phyloP scores from a whole-genome alignment of 1,140 invertebrate species.

The Triops cancriformis region DNA sequence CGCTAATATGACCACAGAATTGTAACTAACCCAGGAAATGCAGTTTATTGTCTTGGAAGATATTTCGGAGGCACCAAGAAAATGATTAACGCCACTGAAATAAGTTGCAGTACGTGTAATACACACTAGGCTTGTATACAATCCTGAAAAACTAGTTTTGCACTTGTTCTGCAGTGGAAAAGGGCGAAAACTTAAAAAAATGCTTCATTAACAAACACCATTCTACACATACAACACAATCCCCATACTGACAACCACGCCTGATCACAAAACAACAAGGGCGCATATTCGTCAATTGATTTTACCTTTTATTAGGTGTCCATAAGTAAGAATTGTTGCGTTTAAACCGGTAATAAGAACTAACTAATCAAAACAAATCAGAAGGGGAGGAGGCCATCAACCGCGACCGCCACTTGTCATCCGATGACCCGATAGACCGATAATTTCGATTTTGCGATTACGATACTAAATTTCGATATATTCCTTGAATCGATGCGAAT shows the following conservation, averaged over 20 bases:
- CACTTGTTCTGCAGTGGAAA: too few relatives aligned
- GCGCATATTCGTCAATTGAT: not conserved
- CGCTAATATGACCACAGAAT: too few relatives aligned
- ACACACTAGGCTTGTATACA: too few relatives aligned
- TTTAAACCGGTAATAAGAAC: constrained; percentile 6
- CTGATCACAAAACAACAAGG: not conserved
- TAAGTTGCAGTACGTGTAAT: too few relatives aligned
- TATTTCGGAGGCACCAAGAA: too few relatives aligned
- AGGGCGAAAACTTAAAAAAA: too few relatives aligned
- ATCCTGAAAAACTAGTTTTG: too few relatives aligned
- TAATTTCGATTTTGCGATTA: not conserved
- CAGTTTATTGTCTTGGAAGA: too few relatives aligned
- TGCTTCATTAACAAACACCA: too few relatives aligned
- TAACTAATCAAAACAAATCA: constrained; percentile 7
- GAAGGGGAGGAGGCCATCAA: constrained; percentile 12
- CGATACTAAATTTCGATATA: not conserved
- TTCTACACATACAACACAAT: not conserved
- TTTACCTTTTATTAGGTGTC: not conserved
- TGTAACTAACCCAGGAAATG: too few relatives aligned
- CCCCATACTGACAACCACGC: not conserved
- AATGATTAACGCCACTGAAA: too few relatives aligned
- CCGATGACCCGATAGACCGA: not conserved
- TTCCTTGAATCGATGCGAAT: too few relatives aligned
- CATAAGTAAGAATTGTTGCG: constrained; percentile 10
- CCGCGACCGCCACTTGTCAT: constrained; percentile 11